Conservation (phyloP, 1,140 invertebrate species). For the Leptonema lineaticorne region DNA sequence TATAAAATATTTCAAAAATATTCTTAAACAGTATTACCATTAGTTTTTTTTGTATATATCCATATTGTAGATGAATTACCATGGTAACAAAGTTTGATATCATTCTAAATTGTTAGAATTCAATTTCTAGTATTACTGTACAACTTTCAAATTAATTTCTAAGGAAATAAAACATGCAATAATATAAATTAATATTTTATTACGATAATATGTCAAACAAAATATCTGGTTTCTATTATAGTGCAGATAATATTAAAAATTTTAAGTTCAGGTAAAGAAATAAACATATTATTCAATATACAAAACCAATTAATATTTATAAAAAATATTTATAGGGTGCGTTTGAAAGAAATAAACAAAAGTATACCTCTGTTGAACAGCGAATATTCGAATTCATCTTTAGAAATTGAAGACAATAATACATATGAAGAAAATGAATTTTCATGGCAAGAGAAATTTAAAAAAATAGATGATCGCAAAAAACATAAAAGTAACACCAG, state of each 20-base stretch:
- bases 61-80: too few species aligned
- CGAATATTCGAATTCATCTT: constrained; percentile 42
- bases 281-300: background rate
- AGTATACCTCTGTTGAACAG: constrained; percentile 47
- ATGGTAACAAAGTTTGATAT: too few species aligned
- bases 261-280: constrained; percentile 17
- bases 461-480: constrained; percentile 47
- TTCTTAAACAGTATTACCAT: too few species aligned
- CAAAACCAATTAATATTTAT: background rate
- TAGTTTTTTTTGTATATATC: too few species aligned
- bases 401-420: constrained; percentile 38
- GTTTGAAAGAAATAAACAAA: constrained; percentile 46
- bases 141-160: too few species aligned
- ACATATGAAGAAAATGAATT: constrained; percentile 46
- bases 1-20: too few species aligned
- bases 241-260: constrained; percentile 4
- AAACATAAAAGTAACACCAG: constrained; percentile 44
- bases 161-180: too few species aligned
- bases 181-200: too few species aligned
- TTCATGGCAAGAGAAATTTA: constrained; percentile 52
- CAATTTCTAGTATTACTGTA: too few species aligned
- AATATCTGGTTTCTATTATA: constrained; percentile 13
- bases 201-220: too few species aligned
- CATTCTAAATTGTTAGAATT: too few species aligned
- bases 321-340: constrained; percentile 46